Base-by-base conservation (phyloP, 2,113 vertebrate genomes). In the Xiphias gladius region DNA sequence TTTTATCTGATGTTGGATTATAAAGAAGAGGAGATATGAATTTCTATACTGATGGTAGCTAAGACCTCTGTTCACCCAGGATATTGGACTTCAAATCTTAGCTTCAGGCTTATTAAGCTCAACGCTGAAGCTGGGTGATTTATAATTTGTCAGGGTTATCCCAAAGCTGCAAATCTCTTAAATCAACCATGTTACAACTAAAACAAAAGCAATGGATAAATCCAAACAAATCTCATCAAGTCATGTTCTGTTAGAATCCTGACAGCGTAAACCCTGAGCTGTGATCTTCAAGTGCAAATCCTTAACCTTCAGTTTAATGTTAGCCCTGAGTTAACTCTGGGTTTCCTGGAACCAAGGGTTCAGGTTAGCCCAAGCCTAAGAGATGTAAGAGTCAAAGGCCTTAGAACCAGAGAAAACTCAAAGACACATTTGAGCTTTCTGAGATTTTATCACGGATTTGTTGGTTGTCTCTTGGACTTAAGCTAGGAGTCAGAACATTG, bases 1-100 rank as follows among this genome's bases (percentile, higher is more conserved):
- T 63, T 78, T 57, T 54, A 70, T 20, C 13, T 62, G 37, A 71
- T 77, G 19, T 77, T 58, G 59, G 46, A 77, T n/a, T n/a, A 76
- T 52, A 41, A 79, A 50, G 37, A 75, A 43, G 55, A 62, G n/a
- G 55, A 20, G 59, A 62, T 17, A 46, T 57, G 46, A 62, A 67
- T 78, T 59, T 68, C 32, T 59, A 22, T 55, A 62, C 13, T 30
- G n/a, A 28, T 35, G 35, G n/a, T 11, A 4, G 48, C n/a, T 28
- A 26, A 82, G 24, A 22, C 52, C 58, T 50, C 32, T 65, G 32
- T 66, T 59, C 48, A 22, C 57, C 62, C 35, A 48, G 22, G 63
- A 19, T 69, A 66, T 55, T 32, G 2, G 68, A 58, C 26, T 22
- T 57, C 17, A 58, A 28, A 63, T 69, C 26, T 84, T 63, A 28